phyloP scores from a whole-genome alignment of 92 coral and sea anemone species.

The Zoanthus gigantus region DNA sequence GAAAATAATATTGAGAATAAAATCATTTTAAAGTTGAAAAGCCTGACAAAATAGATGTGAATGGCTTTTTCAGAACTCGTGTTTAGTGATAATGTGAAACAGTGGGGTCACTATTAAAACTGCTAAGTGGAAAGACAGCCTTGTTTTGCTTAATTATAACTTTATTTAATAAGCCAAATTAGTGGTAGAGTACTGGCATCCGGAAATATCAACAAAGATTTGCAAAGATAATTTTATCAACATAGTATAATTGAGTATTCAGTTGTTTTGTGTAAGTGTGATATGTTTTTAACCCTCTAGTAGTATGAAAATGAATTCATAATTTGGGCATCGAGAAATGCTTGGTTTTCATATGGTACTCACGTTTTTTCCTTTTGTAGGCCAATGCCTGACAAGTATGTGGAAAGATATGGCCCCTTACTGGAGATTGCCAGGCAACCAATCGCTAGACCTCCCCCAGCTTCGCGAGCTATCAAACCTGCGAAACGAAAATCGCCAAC shows the following conservation, averaged over 20 bases:
- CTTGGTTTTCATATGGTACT: no score
- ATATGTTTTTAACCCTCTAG: no score
- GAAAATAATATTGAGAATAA: background rate
- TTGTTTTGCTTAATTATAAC: background rate
- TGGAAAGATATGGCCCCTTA: conserved; percentile 82
- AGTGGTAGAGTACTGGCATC: background rate
- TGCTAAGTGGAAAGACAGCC: background rate
- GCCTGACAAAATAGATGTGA: background rate
- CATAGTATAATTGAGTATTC: no score
- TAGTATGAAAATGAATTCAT: no score
- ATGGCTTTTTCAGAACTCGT: background rate
- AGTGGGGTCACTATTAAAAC: background rate
- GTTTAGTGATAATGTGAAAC: background rate
- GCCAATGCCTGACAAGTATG: conserved; percentile 97
- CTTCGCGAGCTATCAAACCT: conserved; percentile 69
- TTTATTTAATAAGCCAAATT: background rate
- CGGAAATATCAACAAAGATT: no score
- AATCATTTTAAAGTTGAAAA: background rate
- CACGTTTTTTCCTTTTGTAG: conserved; percentile 41
- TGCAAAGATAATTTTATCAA: no score
- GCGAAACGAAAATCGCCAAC: conserved; percentile 63
- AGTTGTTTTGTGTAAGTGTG: no score
- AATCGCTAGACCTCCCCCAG: conserved; percentile 55
- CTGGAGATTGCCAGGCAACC: conserved; percentile 65
- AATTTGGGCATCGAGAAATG: no score